A percentile compares a stretch with the other conserved stretches of the same genome.
These are phyloP conservation scores for Lepus americanus DNA, from an alignment of 2,113 vertebrate genomes.

Conservation along the genomic window DNA sequence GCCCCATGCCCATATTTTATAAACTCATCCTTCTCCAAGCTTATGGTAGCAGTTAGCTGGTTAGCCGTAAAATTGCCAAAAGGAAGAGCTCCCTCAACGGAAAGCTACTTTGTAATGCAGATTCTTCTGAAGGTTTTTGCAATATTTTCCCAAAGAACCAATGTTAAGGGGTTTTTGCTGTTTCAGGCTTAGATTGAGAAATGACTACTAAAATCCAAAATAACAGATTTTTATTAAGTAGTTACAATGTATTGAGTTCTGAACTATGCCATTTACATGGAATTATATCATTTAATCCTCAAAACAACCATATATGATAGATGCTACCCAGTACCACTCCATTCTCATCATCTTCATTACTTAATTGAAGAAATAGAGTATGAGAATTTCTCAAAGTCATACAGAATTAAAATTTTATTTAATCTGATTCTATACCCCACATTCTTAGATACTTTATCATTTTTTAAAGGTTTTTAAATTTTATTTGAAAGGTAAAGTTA, in stretches of 20 bases:
- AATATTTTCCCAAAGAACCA: not conserved
- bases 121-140: not conserved
- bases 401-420: not conserved
- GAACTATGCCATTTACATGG: not conserved
- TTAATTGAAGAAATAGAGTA: not conserved
- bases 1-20: slow-evolving; percentile 63
- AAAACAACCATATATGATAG: not conserved
- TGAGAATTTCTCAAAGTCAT: not conserved
- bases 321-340: no score
- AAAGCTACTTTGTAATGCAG: not conserved
- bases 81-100: not conserved
- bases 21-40: slow-evolving; percentile 33
- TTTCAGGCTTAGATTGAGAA: not conserved
- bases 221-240: not conserved
- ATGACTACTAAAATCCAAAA: not conserved
- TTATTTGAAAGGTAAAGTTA: no score
- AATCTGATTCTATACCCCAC: not conserved
- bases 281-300: not conserved
- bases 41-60: slow-evolving; percentile 22
- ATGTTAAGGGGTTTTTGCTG: not conserved
- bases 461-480: no score
- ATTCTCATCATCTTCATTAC: not conserved
- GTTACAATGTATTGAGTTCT: not conserved
- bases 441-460: not conserved
- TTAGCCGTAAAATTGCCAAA: slow-evolving; percentile 16